Base-by-base conservation (phyloP, 2,113 vertebrate genomes). In the Cebidichthys violaceus region DNA sequence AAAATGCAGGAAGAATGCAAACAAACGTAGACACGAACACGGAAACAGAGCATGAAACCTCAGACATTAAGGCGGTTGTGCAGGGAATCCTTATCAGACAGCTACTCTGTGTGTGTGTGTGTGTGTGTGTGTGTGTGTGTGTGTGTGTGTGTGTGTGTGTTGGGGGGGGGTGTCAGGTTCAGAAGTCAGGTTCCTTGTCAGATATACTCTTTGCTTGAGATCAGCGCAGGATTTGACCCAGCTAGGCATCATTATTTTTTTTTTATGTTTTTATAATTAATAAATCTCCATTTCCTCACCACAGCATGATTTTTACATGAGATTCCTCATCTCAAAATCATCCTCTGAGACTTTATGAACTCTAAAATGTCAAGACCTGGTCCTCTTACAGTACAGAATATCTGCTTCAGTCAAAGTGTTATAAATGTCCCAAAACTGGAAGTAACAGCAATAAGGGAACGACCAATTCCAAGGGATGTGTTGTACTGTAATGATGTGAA, bases 321-420 rank as follows among this genome's bases (percentile, higher is more conserved):
- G 45, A 73, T 29, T 41, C 67, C 67, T 20, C 35, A 24, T 76
- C 14, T 68, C 31, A n/a, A 66, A 31, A 74, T 62, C 33, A 10
- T 8, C 54, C 22, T 33, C n/a, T 4, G 17, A 41, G 66, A 67
- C 22, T 41, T 67, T 50, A 11, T 0, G 60, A 29, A 66, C 65
- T 60, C 14, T 66, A 15, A 84, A 78, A 79, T 77, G 37, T 73
- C 45, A 71, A 52, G 29, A 75, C 37, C 39, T 79, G 60, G 68
- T 81, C 72, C 41, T 84, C 75, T 68, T 71, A 54, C 20, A 70
- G 31, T 17, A 6, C 20, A n/a, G n/a, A n/a, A n/a, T n/a, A 27
- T 81, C 31, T 61, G 60, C 57, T 64, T 74, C 50, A 41, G 69
- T 72, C 37, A 66, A 33, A 47, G 22, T 47, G 45, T 47, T 18